A percentile compares a stretch with the other conserved stretches of the same genome.
Conservation (phyloP, 1,140 invertebrate species). For the Bicyclus anynana region DNA sequence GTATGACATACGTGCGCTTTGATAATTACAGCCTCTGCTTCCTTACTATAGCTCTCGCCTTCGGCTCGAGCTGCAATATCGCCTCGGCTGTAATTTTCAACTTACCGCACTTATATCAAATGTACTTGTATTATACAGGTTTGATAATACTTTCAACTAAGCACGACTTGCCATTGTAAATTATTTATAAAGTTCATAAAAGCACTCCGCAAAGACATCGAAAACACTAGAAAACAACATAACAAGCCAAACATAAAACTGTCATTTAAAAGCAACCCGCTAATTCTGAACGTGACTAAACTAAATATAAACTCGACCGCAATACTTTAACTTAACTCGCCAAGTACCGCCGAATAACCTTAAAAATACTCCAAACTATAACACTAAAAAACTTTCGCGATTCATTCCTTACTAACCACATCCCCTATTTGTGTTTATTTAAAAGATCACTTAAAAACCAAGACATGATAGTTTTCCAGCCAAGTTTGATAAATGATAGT, state of each 20-base stretch:
- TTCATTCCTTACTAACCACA: slow-evolving; percentile 26
- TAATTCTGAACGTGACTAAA: slow-evolving; percentile 32
- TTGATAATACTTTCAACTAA: too few species aligned
- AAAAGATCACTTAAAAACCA: too few species aligned
- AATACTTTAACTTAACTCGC: slow-evolving; percentile 34
- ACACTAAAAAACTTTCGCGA: slow-evolving; percentile 34
- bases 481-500: too few species aligned
- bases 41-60: too few species aligned
- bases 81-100: too few species aligned
- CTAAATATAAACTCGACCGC: slow-evolving; percentile 22
- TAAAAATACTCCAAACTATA: slow-evolving; percentile 34
- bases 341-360: slow-evolving; percentile 29
- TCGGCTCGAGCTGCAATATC: too few species aligned
- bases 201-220: slow-evolving; percentile 1
- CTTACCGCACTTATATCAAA: too few species aligned
- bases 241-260: slow-evolving; percentile 17
- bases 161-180: too few species aligned
- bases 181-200: neutral
- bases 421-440: slow-evolving; percentile 1
- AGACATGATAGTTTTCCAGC: too few species aligned
- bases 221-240: slow-evolving; percentile 17
- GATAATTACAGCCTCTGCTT: too few species aligned
- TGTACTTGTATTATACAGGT: too few species aligned
- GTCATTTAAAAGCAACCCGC: slow-evolving; percentile 12
- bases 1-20: too few species aligned